These are phyloP conservation scores for Agrotis ipsilon DNA, from an alignment of 2,888 invertebrate species.

Conservation along the genomic window DNA sequence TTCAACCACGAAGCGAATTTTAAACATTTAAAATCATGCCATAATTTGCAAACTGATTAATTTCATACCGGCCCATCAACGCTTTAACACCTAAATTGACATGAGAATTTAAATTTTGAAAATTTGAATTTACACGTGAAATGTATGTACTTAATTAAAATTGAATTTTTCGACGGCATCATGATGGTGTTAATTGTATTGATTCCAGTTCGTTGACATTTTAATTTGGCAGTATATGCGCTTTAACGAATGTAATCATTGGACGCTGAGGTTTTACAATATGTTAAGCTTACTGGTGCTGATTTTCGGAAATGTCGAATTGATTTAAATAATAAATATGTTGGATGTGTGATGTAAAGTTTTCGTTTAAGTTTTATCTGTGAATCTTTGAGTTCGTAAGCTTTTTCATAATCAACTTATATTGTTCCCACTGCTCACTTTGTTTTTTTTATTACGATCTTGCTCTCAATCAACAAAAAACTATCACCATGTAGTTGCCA, in stretches of 20 bases:
- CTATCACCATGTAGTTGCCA: too few species aligned
- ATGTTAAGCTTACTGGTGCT: slow-evolving; percentile 8
- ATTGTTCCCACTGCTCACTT: too few species aligned
- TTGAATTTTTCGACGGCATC: slow-evolving; percentile 49
- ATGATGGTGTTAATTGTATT: slow-evolving; percentile 50
- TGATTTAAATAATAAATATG: slow-evolving; percentile 25
- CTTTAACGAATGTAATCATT: slow-evolving; percentile 33
- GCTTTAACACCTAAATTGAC: slow-evolving; percentile 47
- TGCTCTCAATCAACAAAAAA: too few species aligned
- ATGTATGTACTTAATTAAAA: slow-evolving; percentile 61
- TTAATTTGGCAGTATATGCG: slow-evolving; percentile 34
- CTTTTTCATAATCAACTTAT: too few species aligned
- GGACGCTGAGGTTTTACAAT: slow-evolving; percentile 29
- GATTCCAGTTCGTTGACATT: slow-evolving; percentile 42
- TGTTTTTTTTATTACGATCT: too few species aligned
- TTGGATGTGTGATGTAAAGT: neutral
- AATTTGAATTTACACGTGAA: slow-evolving; percentile 57
- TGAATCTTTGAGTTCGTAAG: neutral
- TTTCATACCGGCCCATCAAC: slow-evolving; percentile 26
- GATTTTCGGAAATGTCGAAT: neutral
- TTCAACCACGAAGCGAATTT: neutral
- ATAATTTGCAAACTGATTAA: slow-evolving; percentile 37
- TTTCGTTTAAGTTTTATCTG: neutral
- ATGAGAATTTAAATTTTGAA: slow-evolving; percentile 57
- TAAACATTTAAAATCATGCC: slow-evolving; percentile 28